Base-by-base conservation (phyloP, 2,797 vertebrate genomes). In the Lutjanus campechanus region DNA sequence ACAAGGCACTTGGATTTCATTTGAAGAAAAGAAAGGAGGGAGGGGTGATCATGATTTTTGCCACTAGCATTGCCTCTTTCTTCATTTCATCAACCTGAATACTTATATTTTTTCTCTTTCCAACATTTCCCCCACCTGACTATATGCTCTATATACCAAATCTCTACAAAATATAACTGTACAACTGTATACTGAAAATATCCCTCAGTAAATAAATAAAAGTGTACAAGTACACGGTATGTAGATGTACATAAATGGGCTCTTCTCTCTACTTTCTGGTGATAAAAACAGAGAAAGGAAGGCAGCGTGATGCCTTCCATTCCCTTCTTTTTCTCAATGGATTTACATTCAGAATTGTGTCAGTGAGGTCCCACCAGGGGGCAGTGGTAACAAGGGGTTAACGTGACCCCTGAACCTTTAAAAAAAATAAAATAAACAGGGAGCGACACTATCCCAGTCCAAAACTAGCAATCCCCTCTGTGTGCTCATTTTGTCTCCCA, bases 121-220 rank as follows among this genome's bases (percentile, higher is more conserved):
- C 40, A 62, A 70, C 76, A 63, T 60, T 36, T 25, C 22, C 81
- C 61, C 69, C 54, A 49, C 60, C 81, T 65, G n/a, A 83, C 68
- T 88, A 92, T 88, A 91, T 70, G 70, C 72, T 90, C 90, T 91
- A 87, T 88, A 91, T 92, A 93, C 78, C 83, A 95, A 93, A 92
- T 92, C 77, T 93, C 91, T 94, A 95, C 84, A 94, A 95, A 95
- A 95, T 95, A 95, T 76, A 94, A 82, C 87, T 94, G 86, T 95
- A 95, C 89, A 95, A 79, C 89, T 94, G 78, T 93, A 82, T 92
- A 89, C 87, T 92, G 92, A 95, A 95, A 95, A 95, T 95, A 95
- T 93, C 88, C 88, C 86, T 91, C 83, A 83, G 90, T 89, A 91
- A 93, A 94, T 95, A 92, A 95, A 94, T 93, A 92, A 93, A 94